Evolutionary conservation across 2,113 vertebrate species (phyloP).

Genomic region (Chrysemys picta): DNA sequence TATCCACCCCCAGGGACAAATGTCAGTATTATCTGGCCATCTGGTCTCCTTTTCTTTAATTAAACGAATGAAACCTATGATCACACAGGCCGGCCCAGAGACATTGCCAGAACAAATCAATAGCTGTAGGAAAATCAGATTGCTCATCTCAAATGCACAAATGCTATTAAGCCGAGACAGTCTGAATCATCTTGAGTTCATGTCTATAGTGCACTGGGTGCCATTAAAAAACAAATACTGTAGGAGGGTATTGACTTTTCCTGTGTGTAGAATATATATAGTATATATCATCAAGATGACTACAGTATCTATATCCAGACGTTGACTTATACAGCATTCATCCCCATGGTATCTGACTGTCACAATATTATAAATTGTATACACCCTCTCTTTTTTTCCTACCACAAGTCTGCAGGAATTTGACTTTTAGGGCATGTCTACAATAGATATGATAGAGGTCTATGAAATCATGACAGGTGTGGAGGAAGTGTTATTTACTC

Average conservation of each 20-base stretch:
- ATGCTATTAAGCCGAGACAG: not conserved
- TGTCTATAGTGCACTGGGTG: rapidly evolving
- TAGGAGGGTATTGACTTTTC: rapidly evolving
- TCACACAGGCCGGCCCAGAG: rapidly evolving
- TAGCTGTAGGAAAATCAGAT: not conserved
- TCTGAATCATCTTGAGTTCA: not conserved
- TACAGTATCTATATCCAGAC: rapidly evolving
- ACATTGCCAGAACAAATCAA: not conserved
- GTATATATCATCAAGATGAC: rapidly evolving
- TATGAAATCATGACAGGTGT: no score
- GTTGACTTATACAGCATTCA: not conserved
- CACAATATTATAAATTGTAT: not conserved
- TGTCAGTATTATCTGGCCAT: rapidly evolving
- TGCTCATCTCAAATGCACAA: not conserved
- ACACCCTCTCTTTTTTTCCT: not conserved
- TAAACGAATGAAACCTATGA: not conserved
- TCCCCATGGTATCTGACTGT: not conserved
- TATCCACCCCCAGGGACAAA: not conserved
- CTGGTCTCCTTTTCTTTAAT: not conserved
- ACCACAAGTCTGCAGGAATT: rapidly evolving
- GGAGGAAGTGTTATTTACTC: no score
- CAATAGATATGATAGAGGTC: no score
- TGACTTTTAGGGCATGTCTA: not conserved
- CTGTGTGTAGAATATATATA: not conserved
- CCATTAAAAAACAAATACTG: rapidly evolving